Conservation (phyloP, 2,888 invertebrate genomes). For the Lasioglossum marginatum region DNA sequence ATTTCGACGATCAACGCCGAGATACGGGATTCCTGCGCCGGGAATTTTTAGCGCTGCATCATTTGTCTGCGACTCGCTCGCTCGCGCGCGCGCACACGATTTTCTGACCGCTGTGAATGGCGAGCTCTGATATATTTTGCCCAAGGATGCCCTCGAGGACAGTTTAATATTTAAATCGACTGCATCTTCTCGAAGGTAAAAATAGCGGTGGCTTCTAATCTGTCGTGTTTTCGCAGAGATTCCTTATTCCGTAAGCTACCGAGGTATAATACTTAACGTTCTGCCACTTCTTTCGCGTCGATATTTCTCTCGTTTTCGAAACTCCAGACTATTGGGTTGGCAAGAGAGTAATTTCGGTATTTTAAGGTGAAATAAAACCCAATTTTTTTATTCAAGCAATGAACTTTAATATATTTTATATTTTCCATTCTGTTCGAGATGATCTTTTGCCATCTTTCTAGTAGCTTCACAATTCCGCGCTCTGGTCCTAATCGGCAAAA, state of each 20-base stretch:
- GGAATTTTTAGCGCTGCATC: constrained; percentile 30
- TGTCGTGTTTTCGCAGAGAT: background rate
- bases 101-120: background rate
- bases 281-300: background rate
- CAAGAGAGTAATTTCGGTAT: too few species aligned
- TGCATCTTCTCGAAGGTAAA: background rate
- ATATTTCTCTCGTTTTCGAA: background rate
- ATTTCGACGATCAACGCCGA: constrained; percentile 14
- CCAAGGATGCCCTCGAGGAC: background rate
- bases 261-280: background rate
- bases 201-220: constrained; percentile 6
- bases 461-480: too few species aligned
- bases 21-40: constrained; percentile 20
- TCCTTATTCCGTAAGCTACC: background rate
- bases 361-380: too few species aligned
- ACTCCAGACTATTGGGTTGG: too few species aligned
- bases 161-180: background rate
- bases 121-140: constrained; percentile 10
- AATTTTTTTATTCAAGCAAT: too few species aligned
- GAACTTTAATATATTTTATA: too few species aligned
- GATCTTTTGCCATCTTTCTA: too few species aligned
- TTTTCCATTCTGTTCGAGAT: too few species aligned
- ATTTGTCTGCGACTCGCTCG: background rate
- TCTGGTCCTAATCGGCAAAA: too few species aligned
- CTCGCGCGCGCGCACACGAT: background rate